phyloP scores from a whole-genome alignment of 2,113 vertebrate genomes.

The Aspidoscelis tigris region DNA sequence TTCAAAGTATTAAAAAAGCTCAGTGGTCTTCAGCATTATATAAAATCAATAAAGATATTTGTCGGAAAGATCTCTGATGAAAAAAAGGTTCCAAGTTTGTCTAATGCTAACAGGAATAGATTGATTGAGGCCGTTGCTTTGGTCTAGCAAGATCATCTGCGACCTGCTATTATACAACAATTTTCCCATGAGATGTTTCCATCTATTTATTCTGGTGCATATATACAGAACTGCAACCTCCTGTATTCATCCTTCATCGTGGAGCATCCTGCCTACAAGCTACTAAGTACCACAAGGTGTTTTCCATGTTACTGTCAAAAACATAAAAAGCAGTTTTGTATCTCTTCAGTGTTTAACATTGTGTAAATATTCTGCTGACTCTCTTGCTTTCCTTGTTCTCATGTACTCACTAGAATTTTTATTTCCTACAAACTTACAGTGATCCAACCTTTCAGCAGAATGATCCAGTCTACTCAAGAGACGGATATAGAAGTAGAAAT shows the following conservation, averaged over 20 bases:
- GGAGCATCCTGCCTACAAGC: too few relatives aligned
- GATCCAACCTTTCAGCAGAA: too few relatives aligned
- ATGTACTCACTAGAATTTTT: background rate
- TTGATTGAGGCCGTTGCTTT: background rate
- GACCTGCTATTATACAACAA: background rate
- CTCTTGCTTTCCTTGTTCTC: background rate
- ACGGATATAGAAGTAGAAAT: too few relatives aligned
- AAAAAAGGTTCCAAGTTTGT: background rate
- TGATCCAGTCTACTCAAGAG: too few relatives aligned
- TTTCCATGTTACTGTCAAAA: background rate
- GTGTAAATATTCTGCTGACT: background rate
- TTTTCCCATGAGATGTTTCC: too few relatives aligned
- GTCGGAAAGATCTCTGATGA: background rate
- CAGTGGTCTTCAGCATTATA: too few relatives aligned
- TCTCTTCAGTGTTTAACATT: too few relatives aligned
- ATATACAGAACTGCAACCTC: background rate
- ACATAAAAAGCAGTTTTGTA: background rate
- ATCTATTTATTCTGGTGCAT: background rate
- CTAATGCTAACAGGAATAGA: background rate
- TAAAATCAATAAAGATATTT: background rate
- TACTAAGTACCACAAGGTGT: too few relatives aligned
- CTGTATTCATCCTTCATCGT: too few relatives aligned
- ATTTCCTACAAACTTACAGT: too few relatives aligned
- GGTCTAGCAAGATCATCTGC: background rate
- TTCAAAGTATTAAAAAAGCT: background rate